Evolutionary conservation across 1,140 invertebrate genomes (phyloP), one percentile per base, ranked within the genome.

Genomic region (Nasonia vitripennis): DNA sequence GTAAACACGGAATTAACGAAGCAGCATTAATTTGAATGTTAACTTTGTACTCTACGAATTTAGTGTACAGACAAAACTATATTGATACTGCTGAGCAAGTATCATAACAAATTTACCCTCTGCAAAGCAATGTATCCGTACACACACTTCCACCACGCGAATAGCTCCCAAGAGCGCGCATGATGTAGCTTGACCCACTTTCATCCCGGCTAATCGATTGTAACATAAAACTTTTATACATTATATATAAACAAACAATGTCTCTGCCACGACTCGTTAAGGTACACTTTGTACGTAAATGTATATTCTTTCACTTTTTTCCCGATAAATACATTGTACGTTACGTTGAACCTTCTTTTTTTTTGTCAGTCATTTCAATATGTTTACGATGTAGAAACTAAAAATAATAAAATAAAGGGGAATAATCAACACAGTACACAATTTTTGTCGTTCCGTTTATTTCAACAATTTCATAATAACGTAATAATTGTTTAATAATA

Each of bases 381-480:
- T 37, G 34, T 37, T 37, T 37, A 4, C 34, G 27, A 27, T 37
- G 34, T 37, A 37, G 5, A 11, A 79, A 67, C 37, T 1, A 79
- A 34, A 31, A 31, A 79, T 51, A n/a, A 27, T 27, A 81, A 45
- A 41, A 67, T 68, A n/a, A 70, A 41, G 10, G 55, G 14, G 10
- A 11, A 73, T 45, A 71, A 81, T 27, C 55, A 48, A 41, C 10
- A 48, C 12, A 71, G 2, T 27, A 23, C 5, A 71, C 12, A 20
- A 51, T 86, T 86, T 71, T 93, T 93, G 91, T 93, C 90, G 91
- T 93, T 90, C 92, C 90, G 91, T 93, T 93, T 93, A 93, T 93
- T 93, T 93, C 93, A 93, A 93, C 93, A 93, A 93, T 93, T 93
- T 93, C 91, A 81, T 81, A 82, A 93, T 93, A 93, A 93, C 92